Base-by-base conservation (phyloP, 1,140 invertebrate species). In the Trichonephila clavata region DNA sequence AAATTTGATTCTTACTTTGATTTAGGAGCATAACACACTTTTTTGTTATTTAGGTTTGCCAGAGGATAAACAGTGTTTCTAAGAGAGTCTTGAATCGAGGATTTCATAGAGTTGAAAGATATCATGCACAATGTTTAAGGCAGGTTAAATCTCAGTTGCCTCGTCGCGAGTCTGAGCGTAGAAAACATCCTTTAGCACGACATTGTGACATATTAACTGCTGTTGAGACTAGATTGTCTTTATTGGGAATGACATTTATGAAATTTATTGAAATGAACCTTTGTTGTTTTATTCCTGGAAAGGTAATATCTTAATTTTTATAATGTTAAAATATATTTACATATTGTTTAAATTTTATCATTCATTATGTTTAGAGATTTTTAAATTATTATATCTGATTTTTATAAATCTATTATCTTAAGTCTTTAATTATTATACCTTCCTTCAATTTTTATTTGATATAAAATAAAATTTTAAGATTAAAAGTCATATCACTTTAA, bases 281-380 rank as follows among this genome's bases (percentile, higher is more conserved):
- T 8, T 98, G 98, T 95, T 99, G 98, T 95, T 99, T 99, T 95
- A 98, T 99, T 95, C 98, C 98, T 21, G 98, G 98, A 93, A 98
- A 98, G 96, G 98, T 96, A 90, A 50, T 18, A 24, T 18, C 16
- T 39, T 39, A 10, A 50, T 50, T 50, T 50, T 5, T 13, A 50
- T 0, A 50, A 50, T 50, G 7, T 50, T 10, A 50, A 50, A 50
- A 50, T 50, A 50, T 50, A 50, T 50, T 50, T 7, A 50, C 10
- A 13, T 50, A 50, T 50, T 50, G 10, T 50, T 50, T 50, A 10
- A 50, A 10, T 50, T 39, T 50, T 50, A 50, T 50, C 10, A 50
- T 50, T 50, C 7, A 50, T 50, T 50, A 39, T 39, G 32, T 39
- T 39, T 39, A 39, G 32, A 39, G 32, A 39, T 39, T 39, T 39